Evolutionary conservation across 2,888 invertebrate genomes (phyloP), one percentile per base, ranked within the genome.

Genomic region (Hecatera dysodea): DNA sequence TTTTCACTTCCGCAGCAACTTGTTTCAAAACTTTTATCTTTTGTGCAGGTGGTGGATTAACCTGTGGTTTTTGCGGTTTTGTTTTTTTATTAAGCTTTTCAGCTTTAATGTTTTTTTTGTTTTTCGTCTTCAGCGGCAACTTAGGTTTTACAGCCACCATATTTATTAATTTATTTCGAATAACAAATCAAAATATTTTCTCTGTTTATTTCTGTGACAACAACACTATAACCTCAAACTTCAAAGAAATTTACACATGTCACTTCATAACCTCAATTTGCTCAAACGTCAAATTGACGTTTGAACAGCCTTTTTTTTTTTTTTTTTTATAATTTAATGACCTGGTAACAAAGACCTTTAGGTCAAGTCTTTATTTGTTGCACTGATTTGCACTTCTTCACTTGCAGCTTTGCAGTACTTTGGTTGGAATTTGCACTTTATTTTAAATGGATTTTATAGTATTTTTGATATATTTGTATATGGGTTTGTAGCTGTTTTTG

Each of bases 101-200:
- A 36, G 80, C 64, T 79, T 81, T 84, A 11, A 55, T n/a, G 17
- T 65, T 68, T 29, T 67, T 80, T 42, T 60, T 75, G 0, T 53
- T 66, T 44, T 75, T 75, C 15, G 56, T 57, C 36, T 81, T 75
- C 0, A 62, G 55, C 2, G 69, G 42, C 19, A 72, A 44, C n/a
- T 83, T 79, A 57, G 66, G 67, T 70, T 83, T 85, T 8, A 69
- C 48, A 24, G 85, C 64, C 9, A 83, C 83, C 84, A 84, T 84
- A 74, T 71, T 75, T 29, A 61, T 42, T 33, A 33, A 27, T 50
- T n/a, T 46, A 46, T 17, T 15, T 0, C 17, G 17, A 44, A 7
- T 22, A 46, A n/a, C 0, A 44, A 66, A 60, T 50, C 9, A 53
- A 53, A n/a, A 24, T 56, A 62, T 27, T 46, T 60, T 63, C 50